These are phyloP conservation scores for Tiliqua scincoides DNA, from an alignment of 2,113 vertebrate species.

Conservation along the genomic window DNA sequence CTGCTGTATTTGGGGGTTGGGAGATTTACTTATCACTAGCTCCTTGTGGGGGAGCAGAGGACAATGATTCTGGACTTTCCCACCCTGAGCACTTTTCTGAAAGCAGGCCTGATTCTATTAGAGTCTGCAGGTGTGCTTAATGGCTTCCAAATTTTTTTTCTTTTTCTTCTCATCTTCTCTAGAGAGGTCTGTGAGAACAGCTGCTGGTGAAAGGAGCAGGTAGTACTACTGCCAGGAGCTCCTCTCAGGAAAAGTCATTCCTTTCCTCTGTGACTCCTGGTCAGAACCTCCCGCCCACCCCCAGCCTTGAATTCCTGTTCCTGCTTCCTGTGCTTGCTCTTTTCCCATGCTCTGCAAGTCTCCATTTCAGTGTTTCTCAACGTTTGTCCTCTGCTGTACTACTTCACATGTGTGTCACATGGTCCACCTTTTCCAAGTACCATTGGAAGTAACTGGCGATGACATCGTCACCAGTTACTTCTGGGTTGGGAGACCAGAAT, in stretches of 20 bases:
- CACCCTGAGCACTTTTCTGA: conserved; percentile 5
- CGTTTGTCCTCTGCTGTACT: no score
- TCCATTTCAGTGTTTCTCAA: no score
- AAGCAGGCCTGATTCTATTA: conserved; percentile 28
- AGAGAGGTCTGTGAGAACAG: conserved; percentile 50
- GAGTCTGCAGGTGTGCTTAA: conserved; percentile 50
- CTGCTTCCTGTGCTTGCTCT: neutral
- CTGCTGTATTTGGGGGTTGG: neutral
- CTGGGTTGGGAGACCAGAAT: no score
- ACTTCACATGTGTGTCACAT: no score
- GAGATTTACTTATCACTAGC: conserved; percentile 16
- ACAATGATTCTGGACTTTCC: neutral
- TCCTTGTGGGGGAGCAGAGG: conserved; percentile 13
- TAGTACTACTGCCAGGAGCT: conserved; percentile 39
- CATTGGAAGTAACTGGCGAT: no score
- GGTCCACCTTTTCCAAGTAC: no score
- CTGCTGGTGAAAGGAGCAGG: conserved; percentile 55
- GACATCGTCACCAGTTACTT: no score
- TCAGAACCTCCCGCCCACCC: neutral
- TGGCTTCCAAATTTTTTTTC: conserved; percentile 30
- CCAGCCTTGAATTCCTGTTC: neutral
- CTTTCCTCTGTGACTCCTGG: neutral
- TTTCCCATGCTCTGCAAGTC: neutral
- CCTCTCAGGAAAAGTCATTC: conserved; percentile 24
- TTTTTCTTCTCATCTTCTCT: conserved; percentile 24